phyloP scores from a whole-genome alignment of 2,888 invertebrate genomes.

The Schizaphis graminum region DNA sequence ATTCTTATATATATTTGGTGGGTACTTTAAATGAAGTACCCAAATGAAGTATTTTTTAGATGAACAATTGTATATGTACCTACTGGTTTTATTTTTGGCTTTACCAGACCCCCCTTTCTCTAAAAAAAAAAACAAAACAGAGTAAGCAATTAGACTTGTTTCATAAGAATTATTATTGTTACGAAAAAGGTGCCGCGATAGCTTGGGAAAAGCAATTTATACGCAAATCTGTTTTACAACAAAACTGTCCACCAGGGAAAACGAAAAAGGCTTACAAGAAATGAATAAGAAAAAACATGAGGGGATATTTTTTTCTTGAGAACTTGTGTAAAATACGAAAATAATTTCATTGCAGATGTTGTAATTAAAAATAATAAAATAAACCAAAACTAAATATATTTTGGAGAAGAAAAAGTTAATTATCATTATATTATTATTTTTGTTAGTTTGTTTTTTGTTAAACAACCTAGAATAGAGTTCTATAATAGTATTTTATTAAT shows the following conservation, averaged over 20 bases:
- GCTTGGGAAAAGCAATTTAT: conserved; percentile 64
- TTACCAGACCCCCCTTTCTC: background rate
- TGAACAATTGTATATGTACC: background rate
- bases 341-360: conserved; percentile 62
- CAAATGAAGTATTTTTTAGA: conserved; percentile 27
- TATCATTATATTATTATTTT: conserved; percentile 33
- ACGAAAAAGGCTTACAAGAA: conserved; percentile 65
- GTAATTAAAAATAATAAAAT: conserved; percentile 67
- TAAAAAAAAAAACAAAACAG: background rate
- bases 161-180: conserved; percentile 62
- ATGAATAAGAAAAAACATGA: background rate
- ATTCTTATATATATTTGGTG: background rate
- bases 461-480: background rate
- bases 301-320: conserved; percentile 41
- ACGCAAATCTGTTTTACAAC: conserved; percentile 65
- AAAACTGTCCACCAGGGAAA: conserved; percentile 65
- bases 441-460: conserved; percentile 19
- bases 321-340: conserved; percentile 56
- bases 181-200: conserved; percentile 49
- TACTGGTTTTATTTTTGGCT: conserved; percentile 21
- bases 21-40: background rate
- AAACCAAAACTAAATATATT: conserved; percentile 27
- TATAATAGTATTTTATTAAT: background rate
- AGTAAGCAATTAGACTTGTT: conserved; percentile 62
- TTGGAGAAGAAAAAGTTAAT: conserved; percentile 51